Conservation (phyloP, 2,113 vertebrate species). For the Lathamus discolor region DNA sequence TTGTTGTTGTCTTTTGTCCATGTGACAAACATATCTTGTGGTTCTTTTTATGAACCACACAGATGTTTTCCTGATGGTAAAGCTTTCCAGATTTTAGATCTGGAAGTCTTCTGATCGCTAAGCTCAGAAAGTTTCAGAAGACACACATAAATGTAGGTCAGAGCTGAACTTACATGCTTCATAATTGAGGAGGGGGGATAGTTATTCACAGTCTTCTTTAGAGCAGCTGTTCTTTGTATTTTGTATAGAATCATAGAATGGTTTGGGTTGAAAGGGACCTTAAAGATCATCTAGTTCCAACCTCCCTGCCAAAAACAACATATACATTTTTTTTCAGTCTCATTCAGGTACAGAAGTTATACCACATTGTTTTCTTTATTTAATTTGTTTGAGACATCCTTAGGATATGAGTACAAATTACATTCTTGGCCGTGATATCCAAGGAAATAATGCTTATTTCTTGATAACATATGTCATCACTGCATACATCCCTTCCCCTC, state of each 20-base stretch:
- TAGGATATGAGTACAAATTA: not conserved
- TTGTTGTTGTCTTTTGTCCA: not conserved
- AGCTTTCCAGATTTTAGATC: not conserved
- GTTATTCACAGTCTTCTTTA: not conserved
- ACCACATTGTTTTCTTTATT: not conserved
- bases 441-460: not conserved
- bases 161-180: not conserved
- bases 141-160: not conserved
- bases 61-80: not conserved
- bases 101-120: not conserved
- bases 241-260: not conserved
- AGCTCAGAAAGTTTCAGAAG: not conserved
- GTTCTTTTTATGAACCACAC: not conserved
- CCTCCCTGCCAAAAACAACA: not conserved
- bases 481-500: not conserved
- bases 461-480: not conserved
- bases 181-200: fast-evolving
- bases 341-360: not conserved
- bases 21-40: not conserved
- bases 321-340: not conserved
- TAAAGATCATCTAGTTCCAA: not conserved
- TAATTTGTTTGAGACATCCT: not conserved
- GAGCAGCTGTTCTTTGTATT: not conserved
- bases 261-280: not conserved
- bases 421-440: not conserved